These are phyloP conservation scores for Acomys russatus DNA, from an alignment of 2,797 vertebrate genomes.

Conservation along the genomic window DNA sequence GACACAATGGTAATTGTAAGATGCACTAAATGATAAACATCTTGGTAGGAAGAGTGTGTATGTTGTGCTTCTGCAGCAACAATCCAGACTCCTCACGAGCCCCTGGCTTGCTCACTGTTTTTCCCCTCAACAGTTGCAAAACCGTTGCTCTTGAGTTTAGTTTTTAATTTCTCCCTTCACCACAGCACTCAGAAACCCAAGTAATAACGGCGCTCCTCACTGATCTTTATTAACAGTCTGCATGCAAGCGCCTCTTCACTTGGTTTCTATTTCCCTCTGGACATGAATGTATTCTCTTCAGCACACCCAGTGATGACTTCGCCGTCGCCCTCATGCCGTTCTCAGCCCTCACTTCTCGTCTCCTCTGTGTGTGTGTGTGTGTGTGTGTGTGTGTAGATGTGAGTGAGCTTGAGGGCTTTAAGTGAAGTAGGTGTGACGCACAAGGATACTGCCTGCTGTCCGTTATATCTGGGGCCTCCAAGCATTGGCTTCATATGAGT, in stretches of 20 bases:
- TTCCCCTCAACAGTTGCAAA: not conserved
- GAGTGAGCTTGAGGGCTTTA: not conserved
- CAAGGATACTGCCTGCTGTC: not conserved
- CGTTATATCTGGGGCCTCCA: not conserved
- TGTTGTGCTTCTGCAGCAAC: not conserved
- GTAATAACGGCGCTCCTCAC: not conserved
- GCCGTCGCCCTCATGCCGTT: not conserved
- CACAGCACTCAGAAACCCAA: slow-evolving; percentile 10
- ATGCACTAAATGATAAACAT: not conserved
- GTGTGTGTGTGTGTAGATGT: not conserved
- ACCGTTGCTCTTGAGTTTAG: not conserved
- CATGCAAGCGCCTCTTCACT: not conserved
- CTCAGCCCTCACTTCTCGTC: not conserved
- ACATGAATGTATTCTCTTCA: not conserved
- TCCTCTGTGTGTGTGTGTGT: not conserved
- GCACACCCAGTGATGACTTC: not conserved
- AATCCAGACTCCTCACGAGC: not conserved
- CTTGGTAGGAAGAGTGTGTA: not conserved
- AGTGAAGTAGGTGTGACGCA: not conserved
- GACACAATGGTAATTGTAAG: not conserved
- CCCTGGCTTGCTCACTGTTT: not conserved
- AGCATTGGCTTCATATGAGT: not conserved
- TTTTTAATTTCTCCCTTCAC: slow-evolving; percentile 17
- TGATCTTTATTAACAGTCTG: not conserved
- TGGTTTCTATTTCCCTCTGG: slow-evolving; percentile 17